These are phyloP conservation scores for Zoanthus sansibaricus DNA, from an alignment of 92 coral and sea anemone genomes.

Conservation along the genomic window DNA sequence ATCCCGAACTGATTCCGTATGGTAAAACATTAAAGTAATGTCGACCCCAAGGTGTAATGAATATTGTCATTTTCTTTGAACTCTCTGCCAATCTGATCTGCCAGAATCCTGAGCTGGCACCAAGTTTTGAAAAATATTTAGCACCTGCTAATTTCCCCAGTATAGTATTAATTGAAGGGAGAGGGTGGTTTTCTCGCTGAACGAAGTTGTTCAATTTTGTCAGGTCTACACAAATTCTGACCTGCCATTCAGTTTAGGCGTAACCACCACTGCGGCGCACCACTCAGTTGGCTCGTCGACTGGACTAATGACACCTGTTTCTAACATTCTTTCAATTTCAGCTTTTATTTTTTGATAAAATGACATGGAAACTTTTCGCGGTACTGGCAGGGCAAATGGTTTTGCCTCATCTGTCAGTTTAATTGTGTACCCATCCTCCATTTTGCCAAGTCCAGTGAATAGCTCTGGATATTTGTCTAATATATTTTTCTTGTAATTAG, in stretches of 20 bases:
- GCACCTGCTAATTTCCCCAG: constrained; percentile 62
- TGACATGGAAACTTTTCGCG: constrained; percentile 56
- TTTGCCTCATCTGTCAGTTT: constrained; percentile 56
- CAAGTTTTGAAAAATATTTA: constrained; percentile 60
- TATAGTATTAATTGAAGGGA: constrained; percentile 55
- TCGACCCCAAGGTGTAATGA: constrained; percentile 69
- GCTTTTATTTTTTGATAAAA: constrained; percentile 41
- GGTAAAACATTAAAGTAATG: constrained; percentile 65
- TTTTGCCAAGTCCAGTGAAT: constrained; percentile 63
- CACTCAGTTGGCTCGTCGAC: constrained; percentile 54
- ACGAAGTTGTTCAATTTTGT: constrained; percentile 58
- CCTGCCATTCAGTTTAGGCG: constrained; percentile 55
- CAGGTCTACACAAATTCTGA: constrained; percentile 53
- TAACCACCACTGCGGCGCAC: constrained; percentile 59
- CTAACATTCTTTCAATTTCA: constrained; percentile 53
- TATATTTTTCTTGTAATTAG: constrained; percentile 33
- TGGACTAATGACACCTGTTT: constrained; percentile 44
- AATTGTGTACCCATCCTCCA: constrained; percentile 60
- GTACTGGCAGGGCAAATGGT: constrained; percentile 59
- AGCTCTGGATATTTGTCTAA: constrained; percentile 53
- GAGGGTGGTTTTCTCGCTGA: constrained; percentile 59
- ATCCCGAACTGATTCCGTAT: constrained; percentile 37
- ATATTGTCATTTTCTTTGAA: constrained; percentile 60
- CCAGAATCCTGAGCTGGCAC: constrained; percentile 68
- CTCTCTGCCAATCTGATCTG: constrained; percentile 51